phyloP scores from a whole-genome alignment of 2,797 vertebrate genomes.

The Petrocephalus sullivani region DNA sequence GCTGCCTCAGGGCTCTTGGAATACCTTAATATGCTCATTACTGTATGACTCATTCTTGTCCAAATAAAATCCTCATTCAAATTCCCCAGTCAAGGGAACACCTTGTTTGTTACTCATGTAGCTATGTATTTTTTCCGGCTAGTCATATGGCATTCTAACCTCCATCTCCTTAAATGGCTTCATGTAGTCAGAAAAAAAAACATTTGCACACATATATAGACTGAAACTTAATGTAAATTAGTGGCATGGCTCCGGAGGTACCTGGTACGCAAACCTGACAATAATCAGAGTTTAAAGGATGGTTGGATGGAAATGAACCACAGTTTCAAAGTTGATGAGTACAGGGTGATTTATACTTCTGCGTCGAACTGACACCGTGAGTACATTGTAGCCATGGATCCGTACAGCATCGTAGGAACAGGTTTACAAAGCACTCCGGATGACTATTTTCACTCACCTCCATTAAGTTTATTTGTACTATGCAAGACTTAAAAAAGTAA shows the following conservation, averaged over 20 bases:
- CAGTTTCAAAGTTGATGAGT: neutral
- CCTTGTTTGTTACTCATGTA: neutral
- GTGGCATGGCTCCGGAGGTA: neutral
- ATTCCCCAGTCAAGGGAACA: neutral
- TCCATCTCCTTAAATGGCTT: conserved; percentile 16
- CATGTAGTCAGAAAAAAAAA: neutral
- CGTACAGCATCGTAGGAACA: no score
- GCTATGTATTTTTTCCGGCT: neutral
- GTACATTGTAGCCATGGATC: neutral
- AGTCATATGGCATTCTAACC: neutral
- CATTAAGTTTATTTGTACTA: neutral
- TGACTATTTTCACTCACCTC: neutral
- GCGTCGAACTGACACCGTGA: neutral
- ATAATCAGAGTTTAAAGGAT: neutral
- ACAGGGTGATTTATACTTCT: neutral
- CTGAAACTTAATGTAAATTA: neutral
- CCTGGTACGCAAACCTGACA: neutral
- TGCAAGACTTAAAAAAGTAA: neutral
- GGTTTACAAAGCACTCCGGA: no score
- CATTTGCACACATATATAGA: conserved; percentile 59
- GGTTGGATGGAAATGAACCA: neutral
- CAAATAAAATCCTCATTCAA: conserved; percentile 6
- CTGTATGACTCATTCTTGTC: conserved; percentile 7
- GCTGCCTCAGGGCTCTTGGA: neutral
- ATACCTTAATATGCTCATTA: neutral